Evolutionary conservation across 2,888 invertebrate genomes (phyloP).

Genomic region (Nomada goodeniana): DNA sequence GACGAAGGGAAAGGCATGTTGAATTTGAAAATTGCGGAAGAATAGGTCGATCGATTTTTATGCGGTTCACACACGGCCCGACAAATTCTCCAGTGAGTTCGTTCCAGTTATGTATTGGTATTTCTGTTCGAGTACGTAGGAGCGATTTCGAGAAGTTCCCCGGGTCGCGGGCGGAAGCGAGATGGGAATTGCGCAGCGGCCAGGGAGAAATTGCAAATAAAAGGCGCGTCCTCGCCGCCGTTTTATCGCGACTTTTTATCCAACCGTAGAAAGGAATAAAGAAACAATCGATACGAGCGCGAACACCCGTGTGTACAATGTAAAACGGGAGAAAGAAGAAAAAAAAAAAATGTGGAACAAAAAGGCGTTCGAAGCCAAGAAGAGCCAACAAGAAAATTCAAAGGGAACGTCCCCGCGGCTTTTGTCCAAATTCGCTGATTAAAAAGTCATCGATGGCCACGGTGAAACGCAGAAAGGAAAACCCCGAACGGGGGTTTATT

Average conservation of each 20-base stretch:
- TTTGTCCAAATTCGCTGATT: constrained; percentile 30
- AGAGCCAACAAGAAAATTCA: not conserved
- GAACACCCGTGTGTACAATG: not conserved
- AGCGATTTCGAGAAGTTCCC: constrained; percentile 46
- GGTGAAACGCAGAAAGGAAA: constrained; percentile 30
- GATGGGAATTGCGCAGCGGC: constrained; percentile 11
- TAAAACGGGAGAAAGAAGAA: not conserved
- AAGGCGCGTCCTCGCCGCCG: constrained; percentile 26
- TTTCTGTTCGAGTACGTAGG: constrained; percentile 47
- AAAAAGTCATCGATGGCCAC: constrained; percentile 46
- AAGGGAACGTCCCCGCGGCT: not conserved
- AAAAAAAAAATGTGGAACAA: not conserved
- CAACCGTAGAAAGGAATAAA: not conserved
- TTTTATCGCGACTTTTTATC: constrained; percentile 42
- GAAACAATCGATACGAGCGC: constrained; percentile 11
- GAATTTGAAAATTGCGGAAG: constrained; percentile 43
- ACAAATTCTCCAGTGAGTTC: constrained; percentile 41
- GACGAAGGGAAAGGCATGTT: not conserved
- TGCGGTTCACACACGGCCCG: constrained; percentile 13
- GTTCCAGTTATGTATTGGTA: constrained; percentile 35
- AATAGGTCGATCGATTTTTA: constrained; percentile 27
- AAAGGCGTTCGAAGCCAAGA: not conserved
- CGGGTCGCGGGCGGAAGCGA: not conserved
- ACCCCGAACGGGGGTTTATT: constrained; percentile 30
- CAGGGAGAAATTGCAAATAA: constrained; percentile 43